Evolutionary conservation across 2,113 vertebrate genomes (phyloP).

Genomic region (Serilophus lunatus): DNA sequence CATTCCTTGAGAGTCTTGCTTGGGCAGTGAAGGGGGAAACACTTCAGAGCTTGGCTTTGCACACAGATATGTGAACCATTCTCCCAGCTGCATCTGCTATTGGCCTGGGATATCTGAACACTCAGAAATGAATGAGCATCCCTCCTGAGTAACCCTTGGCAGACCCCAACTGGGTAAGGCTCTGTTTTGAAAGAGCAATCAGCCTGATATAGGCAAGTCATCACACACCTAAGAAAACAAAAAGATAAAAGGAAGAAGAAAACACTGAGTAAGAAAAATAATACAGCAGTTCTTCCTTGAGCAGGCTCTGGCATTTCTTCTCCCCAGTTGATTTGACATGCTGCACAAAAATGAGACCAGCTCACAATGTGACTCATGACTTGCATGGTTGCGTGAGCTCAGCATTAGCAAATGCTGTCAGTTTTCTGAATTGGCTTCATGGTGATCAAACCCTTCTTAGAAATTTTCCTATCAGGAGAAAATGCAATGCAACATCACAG

Average conservation of each 20-base stretch:
- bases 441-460: background rate
- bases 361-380: background rate
- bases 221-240: background rate
- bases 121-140: background rate
- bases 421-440: background rate
- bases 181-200: background rate
- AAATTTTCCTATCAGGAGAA: background rate
- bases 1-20: background rate
- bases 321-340: background rate
- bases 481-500: background rate
- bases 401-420: background rate
- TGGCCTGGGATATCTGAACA: background rate
- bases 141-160: background rate
- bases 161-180: background rate
- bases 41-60: background rate
- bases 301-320: background rate
- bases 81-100: background rate
- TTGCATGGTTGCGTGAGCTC: background rate
- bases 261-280: background rate
- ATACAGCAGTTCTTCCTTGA: background rate
- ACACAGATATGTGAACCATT: background rate
- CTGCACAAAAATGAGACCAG: background rate
- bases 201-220: background rate
- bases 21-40: background rate
- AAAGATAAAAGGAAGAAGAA: background rate